These are phyloP conservation scores for Odocoileus hemionus DNA, from an alignment of 2,113 vertebrate genomes.

Conservation along the genomic window DNA sequence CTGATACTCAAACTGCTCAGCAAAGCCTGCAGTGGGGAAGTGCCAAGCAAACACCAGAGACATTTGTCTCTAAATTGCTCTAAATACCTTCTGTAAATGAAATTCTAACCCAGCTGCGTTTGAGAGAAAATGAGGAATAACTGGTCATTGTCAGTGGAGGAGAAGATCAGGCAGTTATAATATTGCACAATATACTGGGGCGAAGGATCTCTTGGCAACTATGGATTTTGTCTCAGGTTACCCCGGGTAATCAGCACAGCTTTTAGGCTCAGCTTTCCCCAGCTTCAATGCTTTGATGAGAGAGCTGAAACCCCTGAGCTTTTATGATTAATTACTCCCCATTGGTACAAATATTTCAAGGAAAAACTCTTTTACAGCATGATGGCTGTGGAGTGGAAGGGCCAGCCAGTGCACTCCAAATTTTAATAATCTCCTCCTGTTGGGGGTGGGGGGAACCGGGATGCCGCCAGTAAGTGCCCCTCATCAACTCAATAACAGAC, in stretches of 20 bases:
- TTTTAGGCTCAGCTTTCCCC: conserved; percentile 94
- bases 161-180: conserved; percentile 88
- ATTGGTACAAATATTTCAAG: conserved; percentile 84
- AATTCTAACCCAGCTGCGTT: conserved; percentile 84
- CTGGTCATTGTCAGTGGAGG: conserved; percentile 81
- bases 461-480: not conserved
- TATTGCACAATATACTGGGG: conserved; percentile 84
- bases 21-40: conserved; percentile 83
- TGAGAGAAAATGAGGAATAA: conserved; percentile 83
- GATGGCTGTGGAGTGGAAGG: conserved; percentile 62
- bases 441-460: not conserved
- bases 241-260: conserved; percentile 88
- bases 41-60: conserved; percentile 85
- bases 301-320: conserved; percentile 90
- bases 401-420: conserved; percentile 77
- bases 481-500: not conserved
- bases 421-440: conserved; percentile 76
- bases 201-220: conserved; percentile 89
- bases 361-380: conserved; percentile 77
- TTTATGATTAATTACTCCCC: conserved; percentile 91
- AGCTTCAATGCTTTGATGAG: conserved; percentile 86
- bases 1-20: conserved; percentile 84
- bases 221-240: conserved; percentile 97
- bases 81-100: conserved; percentile 87
- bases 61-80: conserved; percentile 87